phyloP scores from a whole-genome alignment of 2,797 vertebrate genomes.

The Pangasius sanitwongsei region DNA sequence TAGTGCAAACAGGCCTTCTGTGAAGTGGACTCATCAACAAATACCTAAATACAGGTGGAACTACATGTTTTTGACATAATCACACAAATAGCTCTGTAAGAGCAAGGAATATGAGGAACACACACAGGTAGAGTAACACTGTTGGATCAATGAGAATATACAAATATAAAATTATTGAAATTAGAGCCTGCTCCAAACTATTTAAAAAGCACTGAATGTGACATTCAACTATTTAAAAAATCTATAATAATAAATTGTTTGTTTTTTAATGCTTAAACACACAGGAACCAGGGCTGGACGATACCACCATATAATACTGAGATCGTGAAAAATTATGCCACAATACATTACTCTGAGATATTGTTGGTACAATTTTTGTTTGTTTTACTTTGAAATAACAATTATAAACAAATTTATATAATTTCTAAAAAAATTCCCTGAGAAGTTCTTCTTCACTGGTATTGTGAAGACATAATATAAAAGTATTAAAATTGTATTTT shows the following conservation, averaged over 20 bases:
- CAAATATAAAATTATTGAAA: not conserved
- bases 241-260: not conserved
- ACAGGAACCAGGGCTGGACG: not conserved
- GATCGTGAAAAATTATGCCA: not conserved
- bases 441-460: too few species aligned
- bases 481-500: not conserved
- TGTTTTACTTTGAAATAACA: not conserved
- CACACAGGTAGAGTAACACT: not conserved
- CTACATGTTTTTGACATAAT: not conserved
- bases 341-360: not conserved
- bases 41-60: conserved; percentile 6
- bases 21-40: not conserved
- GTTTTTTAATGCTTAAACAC: not conserved
- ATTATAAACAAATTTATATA: not conserved
- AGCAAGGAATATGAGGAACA: not conserved
- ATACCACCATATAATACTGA: not conserved
- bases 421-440: not conserved
- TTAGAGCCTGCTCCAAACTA: too few species aligned
- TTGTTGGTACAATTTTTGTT: not conserved
- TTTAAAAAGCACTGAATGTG: not conserved
- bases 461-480: not conserved
- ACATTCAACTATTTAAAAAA: not conserved
- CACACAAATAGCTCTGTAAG: not conserved
- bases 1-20: not conserved
- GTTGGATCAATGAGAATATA: not conserved